Base-by-base conservation (phyloP, 2,888 invertebrate genomes). In the Strigamia transsilvanica region DNA sequence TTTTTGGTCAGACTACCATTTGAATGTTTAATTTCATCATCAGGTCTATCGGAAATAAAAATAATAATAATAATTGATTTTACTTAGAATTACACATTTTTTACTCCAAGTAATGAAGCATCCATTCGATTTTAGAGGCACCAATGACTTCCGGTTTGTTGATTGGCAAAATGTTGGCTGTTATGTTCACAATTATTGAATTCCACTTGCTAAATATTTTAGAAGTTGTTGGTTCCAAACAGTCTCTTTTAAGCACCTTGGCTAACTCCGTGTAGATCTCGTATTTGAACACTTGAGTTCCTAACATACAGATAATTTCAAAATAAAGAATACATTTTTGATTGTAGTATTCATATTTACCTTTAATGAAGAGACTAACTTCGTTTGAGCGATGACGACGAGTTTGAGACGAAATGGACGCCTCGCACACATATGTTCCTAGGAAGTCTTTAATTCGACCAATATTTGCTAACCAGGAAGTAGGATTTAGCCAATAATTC, bases 351-450 rank as follows among this genome's bases (percentile, higher is more conserved):
- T 13, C 15, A 5, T n/a, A 61, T 18, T 77, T 21, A 78, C 78
- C 78, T 38, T 78, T 38, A n/a, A 78, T 1, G 34, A 78, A 78
- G 9, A 78, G 78, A 78, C 38, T 78, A 32, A 78, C 34, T 12
- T 78, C 13, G 12, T 78, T 21, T 6, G 78, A 78, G 10, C 2
- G 6, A 3, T 78, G 32, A n/a, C 38, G 34, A n/a, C 18, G 18
- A 13, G n/a, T 9, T 32, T 38, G 41, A 15, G 3, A 78, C 2
- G 78, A 34, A 27, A 78, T 21, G 27, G 13, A 27, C 12, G 41
- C 78, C 27, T 41, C 38, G 27, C 78, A 78, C 12, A 5, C 5
- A 18, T 78, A 78, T 10, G 78, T 78, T 18, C 78, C 78, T 13
- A 41, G 18, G n/a, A 78, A 78, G 2, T 38, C 41, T 18, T 21